Base-by-base conservation (phyloP, 2,113 vertebrate genomes). In the Tauraco erythrolophus region DNA sequence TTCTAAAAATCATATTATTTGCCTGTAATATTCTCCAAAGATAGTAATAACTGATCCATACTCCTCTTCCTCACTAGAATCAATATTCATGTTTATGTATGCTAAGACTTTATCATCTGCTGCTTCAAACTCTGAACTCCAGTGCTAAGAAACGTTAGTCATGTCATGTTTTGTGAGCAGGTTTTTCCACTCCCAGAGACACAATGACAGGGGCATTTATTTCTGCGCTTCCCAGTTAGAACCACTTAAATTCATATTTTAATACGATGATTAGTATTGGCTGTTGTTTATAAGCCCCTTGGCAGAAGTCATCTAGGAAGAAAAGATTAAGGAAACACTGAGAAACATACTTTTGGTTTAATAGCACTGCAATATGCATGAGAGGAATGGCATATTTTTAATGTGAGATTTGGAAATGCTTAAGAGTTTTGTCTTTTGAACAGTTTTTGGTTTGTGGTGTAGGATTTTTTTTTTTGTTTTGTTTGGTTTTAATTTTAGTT, bases 1-100 rank as follows among this genome's bases (percentile, higher is more conserved):
- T 94, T 82, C 54, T 79, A 69, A 84, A 93, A 88, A 81, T 80
- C 30, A 43, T 39, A 68, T 79, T 80, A 35, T 75, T 96, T 94
- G n/a, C 21, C 65, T 61, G 41, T 80, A 92, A 64, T 87, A 66
- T 83, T 78, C 57, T 77, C 81, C 58, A 31, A 78, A 87, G n/a
- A 30, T 23, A 58, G 23, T 46, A 84, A 66, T 68, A 88, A 81
- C 25, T 90, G 30, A 54, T 62, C 79, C 30, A 60, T 85, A 65
- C 56, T 82, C 48, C 22, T 77, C 41, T 83, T 93, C 46, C 37
- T 84, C 2, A 0, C 41, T 37, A 23, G 19, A 35, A 17, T 88
- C 48, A 75, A 31, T 39, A 9, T 39, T 83, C 33, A 45, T 48
- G 7, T 35, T 69, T 64, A 75, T 13, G 6, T 39, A 6, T 54